A percentile compares a stretch with the other conserved stretches of the same genome.
These are phyloP conservation scores for Bostrychus sinensis DNA, from an alignment of 2,113 vertebrate genomes.

Conservation along the genomic window DNA sequence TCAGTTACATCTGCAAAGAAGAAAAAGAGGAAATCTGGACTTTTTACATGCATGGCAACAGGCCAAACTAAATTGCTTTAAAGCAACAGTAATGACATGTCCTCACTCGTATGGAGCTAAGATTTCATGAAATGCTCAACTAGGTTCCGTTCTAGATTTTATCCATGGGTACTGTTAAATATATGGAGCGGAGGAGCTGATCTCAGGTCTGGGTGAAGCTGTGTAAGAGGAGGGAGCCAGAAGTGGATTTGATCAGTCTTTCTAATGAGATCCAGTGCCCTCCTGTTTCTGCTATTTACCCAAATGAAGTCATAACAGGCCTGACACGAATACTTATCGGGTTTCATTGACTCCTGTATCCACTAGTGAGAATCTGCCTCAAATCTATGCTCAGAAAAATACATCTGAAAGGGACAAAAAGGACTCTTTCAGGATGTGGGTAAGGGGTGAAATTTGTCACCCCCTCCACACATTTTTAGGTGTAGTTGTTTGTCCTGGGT, in stretches of 20 bases:
- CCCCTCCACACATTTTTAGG: conserved; percentile 25
- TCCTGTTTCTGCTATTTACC: conserved; percentile 76
- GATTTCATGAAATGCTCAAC: conserved; percentile 63
- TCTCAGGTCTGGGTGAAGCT: conserved; percentile 46
- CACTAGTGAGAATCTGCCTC: conserved; percentile 53
- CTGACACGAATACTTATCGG: conserved; percentile 65
- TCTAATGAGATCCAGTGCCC: conserved; percentile 59
- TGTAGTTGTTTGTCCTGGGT: conserved; percentile 5
- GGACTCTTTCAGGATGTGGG: conserved; percentile 46
- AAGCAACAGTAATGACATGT: conserved; percentile 72
- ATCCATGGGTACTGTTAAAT: conserved; percentile 57
- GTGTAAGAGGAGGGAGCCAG: conserved; percentile 46
- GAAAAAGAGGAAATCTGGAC: conserved; percentile 69
- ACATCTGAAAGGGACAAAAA: conserved; percentile 39
- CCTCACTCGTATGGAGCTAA: conserved; percentile 56
- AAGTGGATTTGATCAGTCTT: conserved; percentile 56
- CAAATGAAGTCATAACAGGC: conserved; percentile 69
- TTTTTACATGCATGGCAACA: conserved; percentile 72
- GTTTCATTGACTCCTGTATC: conserved; percentile 61
- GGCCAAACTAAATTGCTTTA: conserved; percentile 74
- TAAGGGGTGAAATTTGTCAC: conserved; percentile 51
- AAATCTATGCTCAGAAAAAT: conserved; percentile 37
- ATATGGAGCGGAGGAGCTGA: conserved; percentile 54
- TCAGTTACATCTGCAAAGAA: conserved; percentile 69
- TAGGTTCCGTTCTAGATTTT: conserved; percentile 66